Evolutionary conservation across 2,113 vertebrate species (phyloP).

Genomic region (Ardeotis arabs): DNA sequence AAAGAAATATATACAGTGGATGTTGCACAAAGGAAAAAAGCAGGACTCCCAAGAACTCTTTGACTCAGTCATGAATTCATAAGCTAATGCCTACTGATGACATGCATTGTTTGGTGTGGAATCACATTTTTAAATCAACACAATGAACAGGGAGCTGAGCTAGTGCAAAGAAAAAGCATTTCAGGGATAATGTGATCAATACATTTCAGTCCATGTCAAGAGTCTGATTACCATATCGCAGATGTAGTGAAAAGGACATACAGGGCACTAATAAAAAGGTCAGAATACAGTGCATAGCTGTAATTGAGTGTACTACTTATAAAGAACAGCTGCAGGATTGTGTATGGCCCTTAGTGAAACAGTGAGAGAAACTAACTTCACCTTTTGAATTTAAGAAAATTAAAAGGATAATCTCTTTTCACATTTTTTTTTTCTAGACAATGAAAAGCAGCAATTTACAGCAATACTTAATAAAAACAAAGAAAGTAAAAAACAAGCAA

Average conservation of each 20-base stretch:
- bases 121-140: conserved; percentile 33
- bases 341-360: not conserved
- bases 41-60: not conserved
- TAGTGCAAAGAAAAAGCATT: not conserved
- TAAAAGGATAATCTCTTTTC: not conserved
- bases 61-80: not conserved
- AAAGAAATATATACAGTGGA: not conserved
- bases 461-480: not conserved
- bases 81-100: not conserved
- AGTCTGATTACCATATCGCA: conserved; percentile 44
- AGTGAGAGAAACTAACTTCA: not conserved
- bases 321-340: not conserved
- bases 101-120: not conserved
- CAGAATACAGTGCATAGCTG: not conserved
- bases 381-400: not conserved
- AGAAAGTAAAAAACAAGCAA: not conserved
- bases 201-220: conserved; percentile 34
- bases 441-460: not conserved
- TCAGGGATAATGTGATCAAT: conserved; percentile 53
- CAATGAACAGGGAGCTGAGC: not conserved
- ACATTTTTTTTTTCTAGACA: not conserved
- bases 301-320: not conserved
- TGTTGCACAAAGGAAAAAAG: not conserved
- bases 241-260: conserved; percentile 24
- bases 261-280: conserved; percentile 31